Base-by-base conservation (phyloP, 2,113 vertebrate genomes). In the Pomatostomus ruficeps region DNA sequence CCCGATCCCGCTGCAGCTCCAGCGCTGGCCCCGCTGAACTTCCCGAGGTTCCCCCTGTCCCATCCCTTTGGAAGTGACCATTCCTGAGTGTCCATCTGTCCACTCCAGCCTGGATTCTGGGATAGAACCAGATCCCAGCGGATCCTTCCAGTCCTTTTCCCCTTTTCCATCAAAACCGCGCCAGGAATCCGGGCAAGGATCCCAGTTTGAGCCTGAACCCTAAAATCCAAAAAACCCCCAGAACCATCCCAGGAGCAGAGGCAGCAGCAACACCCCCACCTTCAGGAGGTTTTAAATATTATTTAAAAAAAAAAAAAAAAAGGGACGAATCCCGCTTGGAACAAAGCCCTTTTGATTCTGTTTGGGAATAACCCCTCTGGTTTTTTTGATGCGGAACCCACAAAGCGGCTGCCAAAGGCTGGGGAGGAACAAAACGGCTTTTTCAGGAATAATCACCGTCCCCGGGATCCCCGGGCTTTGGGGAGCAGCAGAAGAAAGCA, bases 361-460 rank as follows among this genome's bases (percentile, higher is more conserved):
- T 89, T 91, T 68, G 88, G 92, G 77, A 96, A 94, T 76, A 93
- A 94, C 68, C 94, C 72, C 35, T 67, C 78, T 28, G 72, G 42
- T 35, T 90, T 85, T 93, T 81, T 79, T 89, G 83, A 95, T 61
- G 87, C 93, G 73, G 72, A 96, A 81, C 40, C 87, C 81, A 63
- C 89, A 89, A 65, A 94, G 57, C 80, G 68, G 73, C 81, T 80
- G 86, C 86, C 83, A 84, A 91, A 57, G 52, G 67, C 93, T 61
- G 43, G 36, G 58, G 70, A 43, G 65, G 76, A 80, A 66, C 61
- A 51, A 91, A 91, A 91, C 15, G 78, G 28, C n/a, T 88, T 95
- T 94, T 87, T 81, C 86, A 68, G 81, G 67, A 74, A 73, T 59
- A 67, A 82, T 63, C 91, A 52, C 87, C 78, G 87, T 91, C 84